phyloP scores from a whole-genome alignment of 2,113 vertebrate genomes.

The Gavia stellata region DNA sequence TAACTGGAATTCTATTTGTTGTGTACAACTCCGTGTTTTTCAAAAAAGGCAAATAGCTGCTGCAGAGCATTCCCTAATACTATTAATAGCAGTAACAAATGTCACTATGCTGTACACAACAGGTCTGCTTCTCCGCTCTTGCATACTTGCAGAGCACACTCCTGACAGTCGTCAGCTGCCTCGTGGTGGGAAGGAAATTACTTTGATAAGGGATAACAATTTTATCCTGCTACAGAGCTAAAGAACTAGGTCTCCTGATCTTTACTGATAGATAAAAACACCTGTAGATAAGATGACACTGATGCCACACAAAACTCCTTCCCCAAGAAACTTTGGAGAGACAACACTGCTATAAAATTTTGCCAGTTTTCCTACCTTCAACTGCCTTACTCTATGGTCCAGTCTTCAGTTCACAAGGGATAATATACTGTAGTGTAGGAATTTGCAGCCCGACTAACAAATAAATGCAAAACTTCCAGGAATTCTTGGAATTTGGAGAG shows the following conservation, averaged over 20 bases:
- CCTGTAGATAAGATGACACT: not conserved
- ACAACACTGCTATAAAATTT: not conserved
- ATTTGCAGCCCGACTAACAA: not conserved
- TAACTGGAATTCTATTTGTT: not conserved
- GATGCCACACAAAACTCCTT: not conserved
- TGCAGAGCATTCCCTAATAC: not conserved
- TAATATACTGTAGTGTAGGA: not conserved
- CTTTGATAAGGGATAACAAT: not conserved
- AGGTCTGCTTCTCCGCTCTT: not conserved
- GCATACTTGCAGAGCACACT: not conserved
- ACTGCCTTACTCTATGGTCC: not conserved
- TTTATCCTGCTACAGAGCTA: not conserved
- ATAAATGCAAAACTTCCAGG: not conserved
- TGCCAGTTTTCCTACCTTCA: not conserved
- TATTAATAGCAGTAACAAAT: not conserved
- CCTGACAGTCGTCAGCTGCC: not conserved
- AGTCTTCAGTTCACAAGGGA: not conserved
- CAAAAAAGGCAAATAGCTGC: not conserved
- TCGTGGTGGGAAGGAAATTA: rapidly evolving
- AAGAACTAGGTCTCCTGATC: not conserved
- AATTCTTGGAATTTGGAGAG: not conserved
- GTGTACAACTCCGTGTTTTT: not conserved
- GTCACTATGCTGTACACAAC: rapidly evolving
- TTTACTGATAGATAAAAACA: not conserved
- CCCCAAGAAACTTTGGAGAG: not conserved